These are phyloP conservation scores for Heliconius eleuchia DNA, from an alignment of 1,140 invertebrate genomes.

Conservation along the genomic window DNA sequence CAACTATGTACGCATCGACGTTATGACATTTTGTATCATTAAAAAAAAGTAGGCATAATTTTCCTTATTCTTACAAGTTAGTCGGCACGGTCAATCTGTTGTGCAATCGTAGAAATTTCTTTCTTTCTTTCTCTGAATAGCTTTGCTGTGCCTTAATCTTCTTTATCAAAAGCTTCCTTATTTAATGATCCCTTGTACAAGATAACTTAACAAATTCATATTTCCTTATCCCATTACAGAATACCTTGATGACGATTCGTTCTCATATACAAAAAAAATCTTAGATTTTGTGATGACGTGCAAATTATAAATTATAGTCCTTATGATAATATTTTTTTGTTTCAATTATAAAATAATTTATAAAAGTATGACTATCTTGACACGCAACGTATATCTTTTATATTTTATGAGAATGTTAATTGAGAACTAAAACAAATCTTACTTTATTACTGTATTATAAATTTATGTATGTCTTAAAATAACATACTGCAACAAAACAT, in stretches of 20 bases:
- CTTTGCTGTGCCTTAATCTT: slow-evolving; percentile 29
- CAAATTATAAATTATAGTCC: neutral
- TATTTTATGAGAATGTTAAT: neutral
- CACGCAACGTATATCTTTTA: neutral
- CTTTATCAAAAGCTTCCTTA: slow-evolving; percentile 1
- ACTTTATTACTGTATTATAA: neutral
- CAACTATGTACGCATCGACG: neutral
- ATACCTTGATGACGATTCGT: neutral
- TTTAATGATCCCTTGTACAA: neutral
- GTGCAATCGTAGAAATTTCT: neutral
- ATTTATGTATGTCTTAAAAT: neutral
- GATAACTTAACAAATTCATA: neutral
- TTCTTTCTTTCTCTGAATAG: neutral
- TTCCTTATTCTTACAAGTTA: neutral
- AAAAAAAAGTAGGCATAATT: neutral
- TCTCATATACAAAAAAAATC: too few species aligned
- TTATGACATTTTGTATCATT: neutral
- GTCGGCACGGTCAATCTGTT: neutral
- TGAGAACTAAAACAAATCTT: neutral
- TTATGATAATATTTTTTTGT: neutral
- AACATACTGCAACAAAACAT: neutral
- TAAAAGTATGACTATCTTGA: neutral
- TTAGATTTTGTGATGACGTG: too few species aligned
- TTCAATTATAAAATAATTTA: neutral
- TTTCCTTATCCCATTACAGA: neutral